Evolutionary conservation across 2,888 invertebrate genomes (phyloP).

Genomic region (Argynnis bischoffii): DNA sequence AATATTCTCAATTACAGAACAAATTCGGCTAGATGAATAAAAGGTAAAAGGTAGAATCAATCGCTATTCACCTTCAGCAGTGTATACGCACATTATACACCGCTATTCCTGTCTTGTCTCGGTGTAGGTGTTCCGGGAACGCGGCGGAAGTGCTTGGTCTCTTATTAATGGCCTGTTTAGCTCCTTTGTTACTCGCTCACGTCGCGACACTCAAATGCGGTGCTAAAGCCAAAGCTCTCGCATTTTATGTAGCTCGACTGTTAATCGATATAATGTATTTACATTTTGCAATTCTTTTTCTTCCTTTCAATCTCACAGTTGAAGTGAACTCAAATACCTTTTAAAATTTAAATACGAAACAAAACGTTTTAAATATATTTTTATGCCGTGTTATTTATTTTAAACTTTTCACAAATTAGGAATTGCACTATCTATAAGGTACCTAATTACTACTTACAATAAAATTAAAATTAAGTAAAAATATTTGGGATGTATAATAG

Average conservation of each 20-base stretch:
- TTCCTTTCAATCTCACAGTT: background rate
- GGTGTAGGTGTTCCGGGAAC: slow-evolving; percentile 73
- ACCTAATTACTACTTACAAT: no score
- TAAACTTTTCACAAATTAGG: no score
- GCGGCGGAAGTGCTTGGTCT: slow-evolving; percentile 76
- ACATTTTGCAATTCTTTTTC: background rate
- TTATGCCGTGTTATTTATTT: no score
- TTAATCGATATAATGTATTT: background rate
- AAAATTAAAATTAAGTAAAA: no score
- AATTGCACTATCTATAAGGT: no score
- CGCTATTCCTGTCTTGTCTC: slow-evolving; percentile 78
- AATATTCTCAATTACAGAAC: no score
- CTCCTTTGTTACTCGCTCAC: slow-evolving; percentile 78
- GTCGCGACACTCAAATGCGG: slow-evolving; percentile 58
- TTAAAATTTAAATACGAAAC: no score
- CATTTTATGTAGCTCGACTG: background rate
- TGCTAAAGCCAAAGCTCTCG: slow-evolving; percentile 22
- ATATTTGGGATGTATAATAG: no score
- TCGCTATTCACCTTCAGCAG: slow-evolving; percentile 53
- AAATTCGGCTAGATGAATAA: no score
- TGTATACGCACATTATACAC: slow-evolving; percentile 46
- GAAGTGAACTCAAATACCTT: background rate
- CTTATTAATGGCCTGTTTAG: slow-evolving; percentile 81
- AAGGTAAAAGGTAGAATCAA: slow-evolving; percentile 2
- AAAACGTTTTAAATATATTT: no score